These are phyloP conservation scores for Galagoides demidoff DNA, from an alignment of 2,797 vertebrate species.

Conservation along the genomic window DNA sequence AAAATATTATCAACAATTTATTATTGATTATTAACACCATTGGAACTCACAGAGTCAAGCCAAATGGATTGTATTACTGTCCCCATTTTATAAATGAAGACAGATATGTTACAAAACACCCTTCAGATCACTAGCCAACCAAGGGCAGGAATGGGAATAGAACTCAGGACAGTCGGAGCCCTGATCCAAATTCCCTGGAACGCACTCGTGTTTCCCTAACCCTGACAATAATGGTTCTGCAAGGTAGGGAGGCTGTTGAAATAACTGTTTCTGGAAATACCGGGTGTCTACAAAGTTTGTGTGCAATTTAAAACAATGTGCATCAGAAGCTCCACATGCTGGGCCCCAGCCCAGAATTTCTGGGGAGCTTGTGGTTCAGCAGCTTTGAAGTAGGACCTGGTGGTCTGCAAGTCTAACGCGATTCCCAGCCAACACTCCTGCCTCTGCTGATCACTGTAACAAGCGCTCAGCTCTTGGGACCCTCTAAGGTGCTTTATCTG, in stretches of 20 bases:
- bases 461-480: background rate
- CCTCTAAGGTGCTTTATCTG: background rate
- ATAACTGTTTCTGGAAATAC: background rate
- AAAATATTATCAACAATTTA: background rate
- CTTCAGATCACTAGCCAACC: no score
- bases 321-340: background rate
- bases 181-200: rapidly evolving
- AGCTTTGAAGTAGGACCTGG: background rate
- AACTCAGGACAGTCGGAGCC: rapidly evolving
- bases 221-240: rapidly evolving
- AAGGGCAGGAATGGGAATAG: background rate
- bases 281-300: no score
- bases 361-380: background rate
- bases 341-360: background rate
- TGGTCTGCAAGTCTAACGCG: background rate
- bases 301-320: no score
- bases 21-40: background rate
- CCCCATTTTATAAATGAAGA: background rate
- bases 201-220: rapidly evolving
- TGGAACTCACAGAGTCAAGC: background rate
- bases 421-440: background rate
- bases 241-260: no score
- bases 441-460: background rate
- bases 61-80: background rate
- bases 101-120: rapidly evolving